These are phyloP conservation scores for Ctenosaura bakeri DNA, from an alignment of 2,797 vertebrate genomes.

Conservation along the genomic window DNA sequence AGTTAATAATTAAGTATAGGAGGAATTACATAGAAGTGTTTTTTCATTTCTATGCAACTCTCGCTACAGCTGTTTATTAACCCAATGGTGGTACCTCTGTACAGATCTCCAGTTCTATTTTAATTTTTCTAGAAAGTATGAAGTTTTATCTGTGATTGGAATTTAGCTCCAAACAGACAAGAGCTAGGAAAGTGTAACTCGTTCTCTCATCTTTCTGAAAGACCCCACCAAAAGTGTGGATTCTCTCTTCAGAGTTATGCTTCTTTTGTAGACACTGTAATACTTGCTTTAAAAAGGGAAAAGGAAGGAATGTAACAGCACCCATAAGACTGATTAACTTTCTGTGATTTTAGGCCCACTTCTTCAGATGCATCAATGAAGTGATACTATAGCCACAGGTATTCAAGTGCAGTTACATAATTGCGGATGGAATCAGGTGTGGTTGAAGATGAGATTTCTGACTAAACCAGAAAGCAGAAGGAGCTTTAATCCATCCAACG, in stretches of 20 bases:
- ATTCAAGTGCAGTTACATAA: no score
- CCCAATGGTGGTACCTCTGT: neutral
- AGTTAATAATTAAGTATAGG: neutral
- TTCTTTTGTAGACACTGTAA: neutral
- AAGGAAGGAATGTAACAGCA: no score
- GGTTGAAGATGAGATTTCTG: neutral
- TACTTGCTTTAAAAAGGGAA: neutral
- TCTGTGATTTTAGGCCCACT: no score
- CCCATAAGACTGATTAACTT: no score
- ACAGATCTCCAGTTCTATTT: neutral
- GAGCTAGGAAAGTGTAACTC: neutral
- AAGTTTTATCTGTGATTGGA: neutral
- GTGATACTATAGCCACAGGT: no score
- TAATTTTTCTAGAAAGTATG: neutral
- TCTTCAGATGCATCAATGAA: no score
- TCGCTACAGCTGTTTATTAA: neutral
- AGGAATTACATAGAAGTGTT: neutral
- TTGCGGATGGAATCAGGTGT: no score
- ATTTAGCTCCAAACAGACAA: neutral
- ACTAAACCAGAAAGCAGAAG: no score
- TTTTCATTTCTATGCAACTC: neutral
- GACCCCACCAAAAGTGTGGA: neutral
- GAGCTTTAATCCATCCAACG: neutral
- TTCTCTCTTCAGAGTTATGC: neutral
- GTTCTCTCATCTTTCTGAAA: no score